Percentiles rank a stretch among this genome's conserved stretches.
Evolutionary conservation across 2,113 vertebrate genomes (phyloP).

Genomic region (Psittacara wagleri): DNA sequence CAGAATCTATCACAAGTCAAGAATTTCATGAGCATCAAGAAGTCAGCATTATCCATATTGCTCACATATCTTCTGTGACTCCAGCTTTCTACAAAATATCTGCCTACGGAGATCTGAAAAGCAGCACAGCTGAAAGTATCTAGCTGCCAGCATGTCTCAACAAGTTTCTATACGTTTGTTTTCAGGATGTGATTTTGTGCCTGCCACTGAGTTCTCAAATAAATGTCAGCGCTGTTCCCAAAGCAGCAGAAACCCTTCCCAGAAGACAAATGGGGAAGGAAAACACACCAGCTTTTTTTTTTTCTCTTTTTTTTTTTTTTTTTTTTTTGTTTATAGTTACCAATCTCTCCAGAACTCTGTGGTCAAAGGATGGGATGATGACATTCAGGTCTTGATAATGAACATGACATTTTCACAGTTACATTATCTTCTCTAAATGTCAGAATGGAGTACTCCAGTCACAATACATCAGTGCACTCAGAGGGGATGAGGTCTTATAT

Average conservation of each 20-base stretch:
- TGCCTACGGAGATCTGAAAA: not conserved
- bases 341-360: not conserved
- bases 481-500: not conserved
- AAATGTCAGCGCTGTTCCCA: constrained; percentile 5
- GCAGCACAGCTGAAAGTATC: not conserved
- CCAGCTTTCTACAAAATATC: not conserved
- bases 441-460: constrained; percentile 2
- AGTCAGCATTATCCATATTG: not conserved
- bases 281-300: constrained; percentile 11
- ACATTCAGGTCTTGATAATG: constrained; percentile 48
- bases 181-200: not conserved
- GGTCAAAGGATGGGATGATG: constrained; percentile 42
- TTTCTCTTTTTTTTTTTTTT: not conserved
- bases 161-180: not conserved
- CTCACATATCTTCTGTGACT: not conserved
- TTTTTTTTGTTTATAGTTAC: not conserved
- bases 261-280: not conserved
- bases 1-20: not conserved
- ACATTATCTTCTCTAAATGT: constrained; percentile 47
- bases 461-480: not conserved
- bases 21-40: not conserved
- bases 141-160: not conserved
- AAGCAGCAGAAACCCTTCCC: not conserved
- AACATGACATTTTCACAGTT: constrained; percentile 61
- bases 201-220: not conserved